A percentile compares a stretch with the other conserved stretches of the same genome.
Evolutionary conservation across 2,797 vertebrate species (phyloP).

Genomic region (Mormyrops attenuatus): DNA sequence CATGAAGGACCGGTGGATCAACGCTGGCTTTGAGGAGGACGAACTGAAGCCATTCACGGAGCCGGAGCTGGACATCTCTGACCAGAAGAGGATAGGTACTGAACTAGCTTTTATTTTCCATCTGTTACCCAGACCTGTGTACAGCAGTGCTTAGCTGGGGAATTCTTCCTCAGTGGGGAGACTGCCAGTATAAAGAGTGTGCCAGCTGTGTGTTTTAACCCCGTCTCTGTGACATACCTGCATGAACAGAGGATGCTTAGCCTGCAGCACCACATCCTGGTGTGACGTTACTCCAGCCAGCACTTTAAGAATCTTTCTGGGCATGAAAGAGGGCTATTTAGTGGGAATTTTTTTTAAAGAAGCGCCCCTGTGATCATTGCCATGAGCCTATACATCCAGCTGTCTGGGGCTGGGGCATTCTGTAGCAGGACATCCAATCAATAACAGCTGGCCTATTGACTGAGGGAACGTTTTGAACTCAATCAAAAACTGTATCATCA

Average conservation of each 20-base stretch:
- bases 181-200: neutral
- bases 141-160: neutral
- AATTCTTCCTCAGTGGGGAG: neutral
- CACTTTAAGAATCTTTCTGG: neutral
- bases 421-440: neutral
- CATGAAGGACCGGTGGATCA: slow-evolving; percentile 99
- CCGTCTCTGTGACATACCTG: neutral
- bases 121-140: neutral
- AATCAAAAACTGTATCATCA: neutral
- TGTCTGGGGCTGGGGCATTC: neutral
- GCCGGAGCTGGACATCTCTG: slow-evolving; percentile 90
- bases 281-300: neutral
- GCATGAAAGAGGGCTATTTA: neutral
- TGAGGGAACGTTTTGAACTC: neutral
- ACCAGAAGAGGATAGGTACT: slow-evolving; percentile 96
- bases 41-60: slow-evolving; percentile 94
- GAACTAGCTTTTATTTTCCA: neutral
- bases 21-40: slow-evolving; percentile 93
- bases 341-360: neutral
- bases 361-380: neutral
- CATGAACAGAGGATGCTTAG: neutral
- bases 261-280: neutral
- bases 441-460: neutral
- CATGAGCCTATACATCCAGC: neutral
- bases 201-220: neutral